Percentiles rank a stretch among this genome's conserved stretches.
Evolutionary conservation across 2,888 invertebrate species (phyloP).

Genomic region (Rhyacophila evoluta): DNA sequence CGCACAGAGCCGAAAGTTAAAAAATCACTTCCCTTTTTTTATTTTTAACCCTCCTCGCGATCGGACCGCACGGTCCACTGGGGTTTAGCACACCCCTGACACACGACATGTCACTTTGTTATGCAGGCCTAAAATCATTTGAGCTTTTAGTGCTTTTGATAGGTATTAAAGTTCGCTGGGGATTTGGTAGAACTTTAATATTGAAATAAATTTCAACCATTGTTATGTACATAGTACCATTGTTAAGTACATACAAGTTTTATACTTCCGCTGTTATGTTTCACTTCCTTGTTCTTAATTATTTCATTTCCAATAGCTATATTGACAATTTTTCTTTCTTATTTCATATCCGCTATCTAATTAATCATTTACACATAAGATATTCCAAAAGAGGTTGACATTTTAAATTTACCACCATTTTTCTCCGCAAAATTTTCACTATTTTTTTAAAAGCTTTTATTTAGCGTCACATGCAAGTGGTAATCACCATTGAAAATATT

Average conservation of each 20-base stretch:
- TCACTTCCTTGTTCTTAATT: too few relatives aligned
- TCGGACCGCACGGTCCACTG: not conserved
- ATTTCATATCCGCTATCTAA: too few relatives aligned
- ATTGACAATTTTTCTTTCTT: too few relatives aligned
- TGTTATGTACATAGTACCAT: not conserved
- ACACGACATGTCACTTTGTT: constrained; percentile 33
- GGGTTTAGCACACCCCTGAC: constrained; percentile 31
- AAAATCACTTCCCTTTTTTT: constrained; percentile 53
- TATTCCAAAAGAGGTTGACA: too few relatives aligned
- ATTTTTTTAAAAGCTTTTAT: too few relatives aligned
- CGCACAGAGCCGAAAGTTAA: constrained; percentile 40
- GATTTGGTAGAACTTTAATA: not conserved
- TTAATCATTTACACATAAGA: too few relatives aligned
- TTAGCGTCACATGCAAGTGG: too few relatives aligned
- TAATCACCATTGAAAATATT: too few relatives aligned
- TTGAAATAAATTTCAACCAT: constrained; percentile 2
- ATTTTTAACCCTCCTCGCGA: constrained; percentile 45
- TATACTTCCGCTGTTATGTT: constrained; percentile 6
- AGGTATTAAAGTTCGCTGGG: not conserved
- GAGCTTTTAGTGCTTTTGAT: constrained; percentile 30
- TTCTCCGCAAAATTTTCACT: too few relatives aligned
- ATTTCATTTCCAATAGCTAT: too few relatives aligned
- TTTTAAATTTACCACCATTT: too few relatives aligned
- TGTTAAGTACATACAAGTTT: not conserved
- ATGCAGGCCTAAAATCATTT: not conserved